phyloP scores from a whole-genome alignment of 64 coral and sea anemone genomes.

The Stichodactyla mertensii region DNA sequence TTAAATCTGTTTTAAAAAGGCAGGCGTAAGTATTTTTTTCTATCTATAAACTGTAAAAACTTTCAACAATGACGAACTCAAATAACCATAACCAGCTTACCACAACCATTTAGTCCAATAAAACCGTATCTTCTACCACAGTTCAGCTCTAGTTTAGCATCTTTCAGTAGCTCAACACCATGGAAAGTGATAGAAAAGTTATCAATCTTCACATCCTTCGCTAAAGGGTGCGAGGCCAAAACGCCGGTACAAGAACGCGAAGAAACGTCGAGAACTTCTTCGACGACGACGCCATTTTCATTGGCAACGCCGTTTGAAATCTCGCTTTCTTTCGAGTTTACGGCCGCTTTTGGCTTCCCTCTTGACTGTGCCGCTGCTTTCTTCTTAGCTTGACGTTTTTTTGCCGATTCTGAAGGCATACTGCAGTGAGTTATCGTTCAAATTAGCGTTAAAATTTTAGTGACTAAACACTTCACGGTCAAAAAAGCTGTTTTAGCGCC shows the following conservation, averaged over 20 bases:
- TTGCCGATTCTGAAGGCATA: conserved; percentile 98
- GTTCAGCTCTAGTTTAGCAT: conserved; percentile 88
- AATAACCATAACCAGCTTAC: conserved; percentile 36
- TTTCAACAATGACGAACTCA: not conserved
- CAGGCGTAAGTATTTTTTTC: no score
- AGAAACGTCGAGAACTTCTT: conserved; percentile 51
- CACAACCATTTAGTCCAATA: conserved; percentile 92
- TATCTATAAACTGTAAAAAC: not conserved
- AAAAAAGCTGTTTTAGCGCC: conserved; percentile 22
- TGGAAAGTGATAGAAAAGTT: conserved; percentile 99
- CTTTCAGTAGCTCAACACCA: conserved; percentile 85
- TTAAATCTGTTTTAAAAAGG: not conserved
- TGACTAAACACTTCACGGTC: conserved; percentile 32
- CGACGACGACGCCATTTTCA: conserved; percentile 23
- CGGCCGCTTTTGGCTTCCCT: conserved; percentile 83
- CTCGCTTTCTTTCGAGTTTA: conserved; percentile 20
- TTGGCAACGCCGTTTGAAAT: conserved; percentile 54
- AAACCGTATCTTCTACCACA: conserved; percentile 96
- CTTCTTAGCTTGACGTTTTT: conserved; percentile 99
- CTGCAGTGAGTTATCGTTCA: not conserved
- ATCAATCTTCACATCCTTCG: conserved; percentile 87
- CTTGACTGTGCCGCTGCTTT: conserved; percentile 87
- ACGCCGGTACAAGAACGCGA: conserved; percentile 96
- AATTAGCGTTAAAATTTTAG: not conserved
- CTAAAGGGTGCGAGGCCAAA: conserved; percentile 91